phyloP scores from a whole-genome alignment of 2,797 vertebrate genomes.

The Parotocinclus haroldoi region DNA sequence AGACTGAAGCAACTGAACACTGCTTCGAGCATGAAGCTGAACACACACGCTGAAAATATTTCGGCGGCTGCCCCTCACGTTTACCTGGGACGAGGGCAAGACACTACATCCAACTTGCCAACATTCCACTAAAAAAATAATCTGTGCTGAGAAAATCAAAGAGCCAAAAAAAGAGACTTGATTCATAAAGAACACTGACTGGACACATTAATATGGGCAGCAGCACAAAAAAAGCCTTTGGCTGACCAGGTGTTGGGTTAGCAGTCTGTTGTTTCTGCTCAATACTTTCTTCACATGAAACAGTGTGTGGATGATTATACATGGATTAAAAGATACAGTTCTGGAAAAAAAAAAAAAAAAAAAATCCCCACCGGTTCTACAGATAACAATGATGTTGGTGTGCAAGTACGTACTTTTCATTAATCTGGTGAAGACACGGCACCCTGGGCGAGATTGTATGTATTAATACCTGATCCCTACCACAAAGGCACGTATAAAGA shows the following conservation, averaged over 20 bases:
- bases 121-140: constrained; percentile 2
- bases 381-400: constrained; percentile 14
- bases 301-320: constrained; percentile 13
- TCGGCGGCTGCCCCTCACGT: constrained; percentile 35
- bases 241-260: neutral
- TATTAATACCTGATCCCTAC: constrained; percentile 9
- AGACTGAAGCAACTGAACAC: constrained; percentile 62
- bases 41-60: constrained; percentile 32
- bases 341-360: too few relatives aligned
- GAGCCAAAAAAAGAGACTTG: neutral
- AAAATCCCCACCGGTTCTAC: constrained; percentile 18
- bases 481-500: neutral
- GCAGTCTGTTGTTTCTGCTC: neutral
- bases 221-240: neutral
- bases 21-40: neutral
- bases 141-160: constrained; percentile 8
- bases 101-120: neutral
- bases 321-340: constrained; percentile 11
- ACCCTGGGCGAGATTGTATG: neutral
- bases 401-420: neutral
- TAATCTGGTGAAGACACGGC: neutral
- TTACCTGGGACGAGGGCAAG: neutral
- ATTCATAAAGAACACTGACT: neutral
- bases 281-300: constrained; percentile 10
- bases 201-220: neutral